Evolutionary conservation across 2,888 invertebrate species (phyloP), one percentile per base, ranked within the genome.

Genomic region (Amblyjoppa proteus): DNA sequence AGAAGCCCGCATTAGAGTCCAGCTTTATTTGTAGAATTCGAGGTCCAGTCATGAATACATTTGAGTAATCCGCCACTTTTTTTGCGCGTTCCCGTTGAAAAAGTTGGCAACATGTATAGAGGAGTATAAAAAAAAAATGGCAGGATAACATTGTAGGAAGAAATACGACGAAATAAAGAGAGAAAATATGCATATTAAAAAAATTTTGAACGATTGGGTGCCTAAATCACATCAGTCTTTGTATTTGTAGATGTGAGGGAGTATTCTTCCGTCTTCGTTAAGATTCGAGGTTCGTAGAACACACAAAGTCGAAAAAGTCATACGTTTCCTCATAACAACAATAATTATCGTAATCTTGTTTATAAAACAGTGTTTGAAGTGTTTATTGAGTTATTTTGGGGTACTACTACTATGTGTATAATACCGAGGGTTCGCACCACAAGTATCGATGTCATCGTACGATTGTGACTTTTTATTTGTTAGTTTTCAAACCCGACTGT

Each of bases 241-340:
- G 81, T 87, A 88, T 88, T 88, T 88, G 87, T 88, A 88, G 88
- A 88, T 88, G 87, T 88, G 88, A 87, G 87, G 83, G 87, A 85
- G 88, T 83, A 79, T 78, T 85, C 87, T 85, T 87, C 85, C 85
- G 81, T 83, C 88, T 88, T 80, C 88, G 81, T 88, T 87, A 87
- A 81, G 77, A 85, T 83, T 83, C 77, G 88, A 88, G 88, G 87
- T 87, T 88, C 87, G 88, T 88, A 88, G 77, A 87, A 85, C 49
- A 80, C 80, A 75, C 82, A 84, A 80, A 81, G 82, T 70, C 66
- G 74, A 77, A 83, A 81, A 83, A 61, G 77, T 84, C 84, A 81
- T 84, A 73, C 76, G 81, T 84, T 82, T 82, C 84, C 81, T 84
- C 74, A 71, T 78, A 73, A 58, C 38, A 9, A 38, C 31, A 71